phyloP scores from a whole-genome alignment of 1,140 invertebrate species.

The Kradibia gibbosae region DNA sequence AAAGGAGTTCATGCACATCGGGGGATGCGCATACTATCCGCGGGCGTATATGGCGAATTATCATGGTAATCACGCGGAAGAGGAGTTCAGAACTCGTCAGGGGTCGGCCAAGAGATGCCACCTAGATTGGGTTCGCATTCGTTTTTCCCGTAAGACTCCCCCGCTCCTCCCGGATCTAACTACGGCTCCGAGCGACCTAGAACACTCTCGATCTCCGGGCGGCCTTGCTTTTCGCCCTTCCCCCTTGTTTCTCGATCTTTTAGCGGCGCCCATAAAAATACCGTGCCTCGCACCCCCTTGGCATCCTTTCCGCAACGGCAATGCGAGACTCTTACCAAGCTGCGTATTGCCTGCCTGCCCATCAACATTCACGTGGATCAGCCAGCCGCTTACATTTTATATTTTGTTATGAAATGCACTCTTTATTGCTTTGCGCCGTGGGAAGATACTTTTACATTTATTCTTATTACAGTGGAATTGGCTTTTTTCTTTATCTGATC shows the following conservation, averaged over 20 bases:
- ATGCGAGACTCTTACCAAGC: not conserved
- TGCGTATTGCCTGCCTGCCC: too few relatives aligned
- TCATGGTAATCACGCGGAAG: slow-evolving; percentile 44
- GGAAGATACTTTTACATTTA: not conserved
- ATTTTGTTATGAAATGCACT: not conserved
- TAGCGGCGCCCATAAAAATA: not conserved
- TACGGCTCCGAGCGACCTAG: not conserved
- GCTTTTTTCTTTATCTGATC: too few relatives aligned
- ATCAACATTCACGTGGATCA: too few relatives aligned
- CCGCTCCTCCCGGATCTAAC: not conserved
- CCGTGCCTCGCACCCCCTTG: too few relatives aligned
- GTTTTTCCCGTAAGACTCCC: not conserved
- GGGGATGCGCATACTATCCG: slow-evolving; percentile 12
- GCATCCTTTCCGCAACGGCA: not conserved
- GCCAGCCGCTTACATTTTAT: too few relatives aligned
- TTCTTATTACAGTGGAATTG: not conserved
- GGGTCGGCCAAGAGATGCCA: slow-evolving; percentile 21
- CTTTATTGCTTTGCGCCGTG: not conserved
- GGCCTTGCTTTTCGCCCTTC: too few relatives aligned
- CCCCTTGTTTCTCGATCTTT: too few relatives aligned
- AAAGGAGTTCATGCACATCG: slow-evolving; percentile 3
- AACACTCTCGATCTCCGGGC: not conserved
- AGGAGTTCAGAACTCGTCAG: not conserved
- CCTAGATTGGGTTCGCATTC: slow-evolving; percentile 1
- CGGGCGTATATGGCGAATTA: slow-evolving; percentile 37